A percentile compares a stretch with the other conserved stretches of the same genome.
phyloP scores from a whole-genome alignment of 2,113 vertebrate species.

The Pedionomus torquatus region DNA sequence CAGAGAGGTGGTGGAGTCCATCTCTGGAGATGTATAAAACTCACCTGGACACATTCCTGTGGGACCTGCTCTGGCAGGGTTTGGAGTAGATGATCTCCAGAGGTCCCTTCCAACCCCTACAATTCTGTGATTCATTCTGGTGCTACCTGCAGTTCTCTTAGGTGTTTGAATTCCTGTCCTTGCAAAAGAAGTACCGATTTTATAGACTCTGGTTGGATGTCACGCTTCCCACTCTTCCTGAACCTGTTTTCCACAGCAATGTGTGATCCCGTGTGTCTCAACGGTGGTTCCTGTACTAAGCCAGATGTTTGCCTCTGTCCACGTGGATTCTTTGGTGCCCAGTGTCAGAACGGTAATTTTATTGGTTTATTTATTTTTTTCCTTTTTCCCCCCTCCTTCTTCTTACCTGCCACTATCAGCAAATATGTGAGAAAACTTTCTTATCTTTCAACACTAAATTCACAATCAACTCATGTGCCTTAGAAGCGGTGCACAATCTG shows the following conservation, averaged over 20 bases:
- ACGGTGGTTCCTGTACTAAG: constrained; percentile 87
- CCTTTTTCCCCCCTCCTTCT: too few species aligned
- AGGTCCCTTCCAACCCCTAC: too few species aligned
- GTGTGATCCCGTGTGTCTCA: constrained; percentile 88
- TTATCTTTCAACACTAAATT: background rate
- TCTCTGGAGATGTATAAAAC: too few species aligned
- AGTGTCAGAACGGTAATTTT: constrained; percentile 89
- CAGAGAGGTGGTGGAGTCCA: too few species aligned
- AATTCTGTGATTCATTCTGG: too few species aligned
- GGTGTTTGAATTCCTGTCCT: background rate
- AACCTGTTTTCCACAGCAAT: constrained; percentile 74
- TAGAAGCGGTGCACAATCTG: background rate
- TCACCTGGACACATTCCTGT: too few species aligned
- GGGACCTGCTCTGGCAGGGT: too few species aligned
- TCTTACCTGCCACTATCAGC: background rate
- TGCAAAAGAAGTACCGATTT: constrained; percentile 16
- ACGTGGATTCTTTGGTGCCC: constrained; percentile 87
- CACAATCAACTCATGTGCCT: background rate
- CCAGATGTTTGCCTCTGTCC: constrained; percentile 87
- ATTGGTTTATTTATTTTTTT: background rate
- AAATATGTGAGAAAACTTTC: background rate
- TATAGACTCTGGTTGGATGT: background rate
- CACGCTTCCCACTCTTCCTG: background rate
- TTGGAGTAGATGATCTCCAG: too few species aligned
- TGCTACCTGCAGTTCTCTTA: background rate